A percentile compares a stretch with the other conserved stretches of the same genome.
Evolutionary conservation across 2,113 vertebrate genomes (phyloP).

Genomic region (Anhinga anhinga): DNA sequence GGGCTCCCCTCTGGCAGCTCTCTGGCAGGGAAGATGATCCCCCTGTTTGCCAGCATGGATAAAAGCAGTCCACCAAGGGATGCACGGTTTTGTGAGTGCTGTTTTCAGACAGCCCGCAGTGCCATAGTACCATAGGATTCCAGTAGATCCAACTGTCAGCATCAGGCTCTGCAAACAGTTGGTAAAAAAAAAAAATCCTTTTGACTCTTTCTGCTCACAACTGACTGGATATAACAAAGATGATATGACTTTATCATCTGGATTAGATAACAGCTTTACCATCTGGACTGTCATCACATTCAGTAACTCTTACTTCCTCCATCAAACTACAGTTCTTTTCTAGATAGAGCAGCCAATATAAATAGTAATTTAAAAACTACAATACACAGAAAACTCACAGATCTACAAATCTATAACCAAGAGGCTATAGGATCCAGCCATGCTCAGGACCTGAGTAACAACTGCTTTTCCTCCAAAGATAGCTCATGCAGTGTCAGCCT

Average conservation of each 20-base stretch:
- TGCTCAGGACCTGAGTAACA: background rate
- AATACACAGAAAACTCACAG: background rate
- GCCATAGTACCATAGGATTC: background rate
- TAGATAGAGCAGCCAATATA: background rate
- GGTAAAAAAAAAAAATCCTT: background rate
- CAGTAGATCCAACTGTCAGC: background rate
- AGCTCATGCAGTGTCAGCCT: background rate
- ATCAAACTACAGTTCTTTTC: background rate
- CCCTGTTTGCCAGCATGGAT: background rate
- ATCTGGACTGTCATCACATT: background rate
- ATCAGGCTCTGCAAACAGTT: background rate
- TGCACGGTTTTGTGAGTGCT: rapidly evolving
- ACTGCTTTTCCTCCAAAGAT: background rate
- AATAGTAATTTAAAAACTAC: background rate
- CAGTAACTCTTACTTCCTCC: background rate
- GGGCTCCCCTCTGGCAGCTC: background rate
- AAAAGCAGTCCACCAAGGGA: background rate
- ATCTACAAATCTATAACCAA: background rate
- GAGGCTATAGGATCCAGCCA: background rate
- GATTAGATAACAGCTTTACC: background rate
- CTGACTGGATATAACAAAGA: background rate
- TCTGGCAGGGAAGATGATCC: background rate
- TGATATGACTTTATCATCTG: background rate
- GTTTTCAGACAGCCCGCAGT: background rate
- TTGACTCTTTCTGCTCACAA: background rate